These are phyloP conservation scores for Ciconia nigra DNA, from an alignment of 2,797 vertebrate species.

Conservation along the genomic window DNA sequence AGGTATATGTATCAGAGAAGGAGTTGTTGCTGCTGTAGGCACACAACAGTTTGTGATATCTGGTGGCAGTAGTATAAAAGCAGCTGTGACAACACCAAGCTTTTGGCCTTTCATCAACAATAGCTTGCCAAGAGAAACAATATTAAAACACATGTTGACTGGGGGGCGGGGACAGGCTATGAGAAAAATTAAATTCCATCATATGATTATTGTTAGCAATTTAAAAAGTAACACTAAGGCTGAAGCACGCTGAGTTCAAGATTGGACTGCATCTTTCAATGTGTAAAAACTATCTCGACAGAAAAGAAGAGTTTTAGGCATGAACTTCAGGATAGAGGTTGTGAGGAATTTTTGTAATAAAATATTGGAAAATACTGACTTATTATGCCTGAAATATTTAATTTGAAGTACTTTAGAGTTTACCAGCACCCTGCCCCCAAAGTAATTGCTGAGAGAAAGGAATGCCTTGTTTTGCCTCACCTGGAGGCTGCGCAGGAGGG, in stretches of 20 bases:
- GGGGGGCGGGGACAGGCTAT: fast-evolving
- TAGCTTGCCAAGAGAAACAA: neutral
- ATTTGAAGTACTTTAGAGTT: neutral
- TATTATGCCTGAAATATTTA: neutral
- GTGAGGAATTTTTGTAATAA: neutral
- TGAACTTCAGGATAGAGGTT: neutral
- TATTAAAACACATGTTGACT: neutral
- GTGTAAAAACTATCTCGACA: neutral
- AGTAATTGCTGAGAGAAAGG: neutral
- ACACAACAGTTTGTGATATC: neutral
- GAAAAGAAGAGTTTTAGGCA: neutral
- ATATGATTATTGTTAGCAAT: neutral
- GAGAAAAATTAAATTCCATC: neutral
- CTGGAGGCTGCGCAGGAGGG: neutral
- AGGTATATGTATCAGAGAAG: neutral
- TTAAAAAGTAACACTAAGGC: neutral
- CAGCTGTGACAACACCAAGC: neutral
- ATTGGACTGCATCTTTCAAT: neutral
- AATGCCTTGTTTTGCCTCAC: neutral
- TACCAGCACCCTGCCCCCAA: fast-evolving
- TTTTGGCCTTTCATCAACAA: neutral
- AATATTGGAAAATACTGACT: neutral
- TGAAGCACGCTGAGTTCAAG: neutral
- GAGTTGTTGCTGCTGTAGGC: neutral
- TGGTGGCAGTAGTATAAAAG: neutral